A percentile compares a stretch with the other conserved stretches of the same genome.
These are phyloP conservation scores for Elysia chlorotica DNA, from an alignment of 1,140 invertebrate species.

Conservation along the genomic window DNA sequence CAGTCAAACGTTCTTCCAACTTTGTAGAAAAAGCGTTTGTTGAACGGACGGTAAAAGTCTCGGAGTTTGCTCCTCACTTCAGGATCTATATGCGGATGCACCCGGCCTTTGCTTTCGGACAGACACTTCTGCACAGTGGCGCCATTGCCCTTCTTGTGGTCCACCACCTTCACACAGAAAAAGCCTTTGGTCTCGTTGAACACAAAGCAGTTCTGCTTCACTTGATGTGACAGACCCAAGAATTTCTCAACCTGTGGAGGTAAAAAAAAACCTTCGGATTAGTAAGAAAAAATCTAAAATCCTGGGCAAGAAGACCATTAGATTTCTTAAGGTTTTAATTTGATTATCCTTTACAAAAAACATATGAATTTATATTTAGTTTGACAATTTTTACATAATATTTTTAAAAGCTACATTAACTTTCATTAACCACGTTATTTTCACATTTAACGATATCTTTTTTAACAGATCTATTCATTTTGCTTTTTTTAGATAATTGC, in stretches of 20 bases:
- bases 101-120: slow-evolving; percentile 60
- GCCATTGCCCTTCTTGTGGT: slow-evolving; percentile 46
- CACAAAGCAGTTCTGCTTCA: slow-evolving; percentile 76
- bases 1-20: slow-evolving; percentile 37
- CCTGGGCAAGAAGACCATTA: no score
- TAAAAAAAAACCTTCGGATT: no score
- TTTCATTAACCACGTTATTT: no score
- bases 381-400: no score
- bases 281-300: no score
- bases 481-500: no score
- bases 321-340: no score
- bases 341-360: no score
- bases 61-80: slow-evolving; percentile 53
- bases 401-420: no score
- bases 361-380: no score
- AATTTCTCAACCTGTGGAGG: slow-evolving; percentile 73
- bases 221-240: slow-evolving; percentile 78
- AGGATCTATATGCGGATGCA: slow-evolving; percentile 57
- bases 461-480: no score
- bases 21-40: slow-evolving; percentile 53
- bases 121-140: slow-evolving; percentile 57
- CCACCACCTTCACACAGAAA: slow-evolving; percentile 51
- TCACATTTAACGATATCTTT: no score
- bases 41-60: slow-evolving; percentile 57
- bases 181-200: slow-evolving; percentile 62